Base-by-base conservation (phyloP, 53 echinoderm and acorn worm genomes). In the Astropecten irregularis region DNA sequence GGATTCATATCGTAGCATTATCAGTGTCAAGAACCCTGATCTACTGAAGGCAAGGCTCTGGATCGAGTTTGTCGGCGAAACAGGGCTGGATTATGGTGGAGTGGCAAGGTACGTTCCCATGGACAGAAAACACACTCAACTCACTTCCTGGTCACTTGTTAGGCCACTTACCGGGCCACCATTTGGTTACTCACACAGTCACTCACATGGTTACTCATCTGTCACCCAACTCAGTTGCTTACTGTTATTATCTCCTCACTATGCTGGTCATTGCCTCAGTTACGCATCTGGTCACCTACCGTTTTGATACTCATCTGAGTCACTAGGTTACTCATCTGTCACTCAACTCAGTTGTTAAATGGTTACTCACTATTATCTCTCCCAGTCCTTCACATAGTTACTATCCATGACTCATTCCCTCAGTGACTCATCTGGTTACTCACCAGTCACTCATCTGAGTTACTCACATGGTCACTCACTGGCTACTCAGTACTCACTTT, bases 61-160 rank as follows among this genome's bases (percentile, higher is more conserved):
- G 96, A 97, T 97, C 9, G 97, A 97, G 76, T 97, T 97, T 55
- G 42, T 69, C 1, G 97, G 97, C 26, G 97, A 97, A 50, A 92
- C 90, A 3, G 94, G 97, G 7, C 88, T 94, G 26, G 97, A 94
- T 26, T 97, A 97, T 49, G 97, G 97, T 38, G 97, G 97, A 44
- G 94, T 97, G n/a, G 93, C 94, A 55, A 97, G 97, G 97, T 96
- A 36, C 58, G 86, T 88, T 13, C 51, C n/a, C n/a, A n/a, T n/a
- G n/a, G n/a, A n/a, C 3, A 21, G 69, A 40, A 6, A 23, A 9
- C 28, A 10, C 59, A 10, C 9, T 16, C 28, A 10, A 58, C 6
- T 21, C 28, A 9, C 59, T 58, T 58, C 7, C 22, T 8, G 6
- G 6, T 58, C 6, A 21, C 9, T 58, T 7, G 6, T 7, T 23